Conservation (phyloP, 1,140 invertebrate species). For the Nylanderia fulva region DNA sequence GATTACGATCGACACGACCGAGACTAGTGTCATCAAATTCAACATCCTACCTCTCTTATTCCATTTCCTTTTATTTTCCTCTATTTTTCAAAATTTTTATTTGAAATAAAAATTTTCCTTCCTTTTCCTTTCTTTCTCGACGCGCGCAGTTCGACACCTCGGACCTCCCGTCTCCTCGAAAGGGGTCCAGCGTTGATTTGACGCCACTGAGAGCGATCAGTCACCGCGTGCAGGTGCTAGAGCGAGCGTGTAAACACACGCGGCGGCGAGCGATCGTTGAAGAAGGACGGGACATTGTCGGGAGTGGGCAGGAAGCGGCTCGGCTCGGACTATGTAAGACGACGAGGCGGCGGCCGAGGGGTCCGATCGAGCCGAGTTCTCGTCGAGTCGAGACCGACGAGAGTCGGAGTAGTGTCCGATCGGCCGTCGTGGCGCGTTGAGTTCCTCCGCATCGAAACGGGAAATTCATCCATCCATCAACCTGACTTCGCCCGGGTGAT, state of each 20-base stretch:
- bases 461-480: too few species aligned
- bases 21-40: too few species aligned
- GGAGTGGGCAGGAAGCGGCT: constrained; percentile 72
- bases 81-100: not conserved
- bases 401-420: constrained; percentile 70
- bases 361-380: constrained; percentile 69
- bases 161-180: not conserved
- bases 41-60: not conserved
- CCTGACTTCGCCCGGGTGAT: not conserved
- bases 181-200: not conserved
- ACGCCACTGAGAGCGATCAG: constrained; percentile 46
- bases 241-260: constrained; percentile 37
- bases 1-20: not conserved
- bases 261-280: constrained; percentile 23
- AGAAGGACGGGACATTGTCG: constrained; percentile 54
- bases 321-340: constrained; percentile 74
- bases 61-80: too few species aligned
- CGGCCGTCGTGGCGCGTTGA: constrained; percentile 74
- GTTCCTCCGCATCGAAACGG: not conserved
- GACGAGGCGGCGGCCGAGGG: constrained; percentile 68
- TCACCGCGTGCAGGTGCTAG: constrained; percentile 19
- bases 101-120: accelerated
- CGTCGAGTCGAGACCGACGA: constrained; percentile 61
- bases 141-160: constrained; percentile 7
- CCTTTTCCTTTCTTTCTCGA: not conserved